These are phyloP conservation scores for Drosophila lowei DNA, from an alignment of 1,140 invertebrate species.

Conservation along the genomic window DNA sequence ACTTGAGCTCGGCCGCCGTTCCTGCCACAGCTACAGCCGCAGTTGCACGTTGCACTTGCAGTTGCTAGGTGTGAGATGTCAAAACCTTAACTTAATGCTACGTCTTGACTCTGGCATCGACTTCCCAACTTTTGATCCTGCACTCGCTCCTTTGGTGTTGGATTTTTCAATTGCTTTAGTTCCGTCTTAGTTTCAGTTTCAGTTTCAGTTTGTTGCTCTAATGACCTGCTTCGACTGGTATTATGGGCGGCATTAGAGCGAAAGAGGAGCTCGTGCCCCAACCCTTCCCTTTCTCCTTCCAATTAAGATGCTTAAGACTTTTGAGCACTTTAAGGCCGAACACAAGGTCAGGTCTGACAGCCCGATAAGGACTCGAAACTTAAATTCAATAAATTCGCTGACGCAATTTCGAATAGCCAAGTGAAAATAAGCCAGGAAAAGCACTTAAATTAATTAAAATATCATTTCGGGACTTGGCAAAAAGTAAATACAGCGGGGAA, in stretches of 20 bases:
- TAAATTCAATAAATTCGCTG: slow-evolving; percentile 70
- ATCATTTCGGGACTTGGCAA: slow-evolving; percentile 43
- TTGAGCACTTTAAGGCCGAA: slow-evolving; percentile 49
- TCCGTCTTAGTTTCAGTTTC: no score
- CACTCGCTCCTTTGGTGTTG: slow-evolving; percentile 49
- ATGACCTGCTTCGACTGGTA: slow-evolving; percentile 56
- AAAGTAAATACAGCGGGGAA: slow-evolving; percentile 32
- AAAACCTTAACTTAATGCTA: slow-evolving; percentile 76
- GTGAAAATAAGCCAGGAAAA: slow-evolving; percentile 68
- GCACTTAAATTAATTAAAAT: slow-evolving; percentile 80
- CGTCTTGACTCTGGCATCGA: slow-evolving; percentile 58
- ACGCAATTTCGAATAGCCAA: slow-evolving; percentile 65
- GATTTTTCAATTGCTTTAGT: slow-evolving; percentile 62
- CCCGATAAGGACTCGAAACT: slow-evolving; percentile 38
- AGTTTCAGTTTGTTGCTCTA: slow-evolving; percentile 47
- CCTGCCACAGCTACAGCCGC: slow-evolving; percentile 13
- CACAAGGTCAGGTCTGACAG: slow-evolving; percentile 39
- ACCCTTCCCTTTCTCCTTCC: background rate
- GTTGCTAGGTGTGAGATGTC: slow-evolving; percentile 59
- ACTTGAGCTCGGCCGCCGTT: slow-evolving; percentile 15
- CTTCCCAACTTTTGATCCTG: slow-evolving; percentile 65
- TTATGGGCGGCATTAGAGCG: slow-evolving; percentile 36
- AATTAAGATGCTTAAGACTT: slow-evolving; percentile 43
- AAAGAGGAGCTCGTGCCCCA: slow-evolving; percentile 1
- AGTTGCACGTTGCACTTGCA: slow-evolving; percentile 1